Evolutionary conservation across 2,797 vertebrate species (phyloP).

Genomic region (Hirundo rustica): DNA sequence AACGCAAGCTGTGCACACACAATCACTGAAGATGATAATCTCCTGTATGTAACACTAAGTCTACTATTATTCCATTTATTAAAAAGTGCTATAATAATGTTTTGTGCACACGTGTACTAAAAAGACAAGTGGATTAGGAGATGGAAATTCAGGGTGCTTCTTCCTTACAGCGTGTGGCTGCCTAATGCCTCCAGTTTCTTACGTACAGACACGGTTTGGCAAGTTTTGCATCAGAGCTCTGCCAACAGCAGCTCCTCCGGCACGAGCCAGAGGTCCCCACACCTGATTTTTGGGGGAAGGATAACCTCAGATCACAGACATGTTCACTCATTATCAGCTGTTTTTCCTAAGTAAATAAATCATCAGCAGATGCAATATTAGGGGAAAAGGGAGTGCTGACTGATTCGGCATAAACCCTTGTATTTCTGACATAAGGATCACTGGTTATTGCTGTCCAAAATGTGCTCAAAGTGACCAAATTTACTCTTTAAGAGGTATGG

Average conservation of each 20-base stretch:
- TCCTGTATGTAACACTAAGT: constrained; percentile 27
- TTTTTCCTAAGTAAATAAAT: constrained; percentile 20
- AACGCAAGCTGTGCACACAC: constrained; percentile 43
- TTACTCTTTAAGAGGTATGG: not conserved
- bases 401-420: not conserved
- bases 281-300: not conserved
- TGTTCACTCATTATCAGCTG: not conserved
- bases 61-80: constrained; percentile 58
- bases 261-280: not conserved
- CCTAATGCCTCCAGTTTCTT: not conserved
- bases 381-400: not conserved
- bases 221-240: not conserved
- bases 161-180: not conserved
- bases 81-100: not conserved
- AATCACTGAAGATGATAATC: constrained; percentile 48
- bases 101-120: not conserved
- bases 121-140: constrained; percentile 51
- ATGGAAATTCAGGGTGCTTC: not conserved
- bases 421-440: not conserved
- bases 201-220: not conserved
- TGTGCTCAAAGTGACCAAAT: not conserved
- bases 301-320: not conserved
- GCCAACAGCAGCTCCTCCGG: not conserved
- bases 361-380: not conserved
- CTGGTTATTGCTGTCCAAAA: not conserved